Base-by-base conservation (phyloP, 2,113 vertebrate genomes). In the Ochotona princeps region DNA sequence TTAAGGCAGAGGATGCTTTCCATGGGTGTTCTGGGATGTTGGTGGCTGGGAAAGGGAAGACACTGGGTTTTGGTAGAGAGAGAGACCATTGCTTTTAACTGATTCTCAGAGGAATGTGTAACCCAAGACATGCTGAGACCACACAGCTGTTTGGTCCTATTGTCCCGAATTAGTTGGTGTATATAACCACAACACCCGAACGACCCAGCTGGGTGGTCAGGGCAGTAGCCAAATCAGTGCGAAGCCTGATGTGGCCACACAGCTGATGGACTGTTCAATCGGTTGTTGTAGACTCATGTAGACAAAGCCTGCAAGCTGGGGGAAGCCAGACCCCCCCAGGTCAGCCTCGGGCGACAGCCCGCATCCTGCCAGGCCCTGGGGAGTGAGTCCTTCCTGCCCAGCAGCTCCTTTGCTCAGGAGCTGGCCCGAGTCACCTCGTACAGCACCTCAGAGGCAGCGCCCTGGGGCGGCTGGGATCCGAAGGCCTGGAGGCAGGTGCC, bases 271-370 rank as follows among this genome's bases (percentile, higher is more conserved):
- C 26, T 97, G 92, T 97, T 96, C 96, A 97, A 93, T 97, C 94
- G 96, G 96, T 97, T 97, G 96, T 96, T 97, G 96, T 97, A 97
- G 96, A 96, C 86, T 95, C 96, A 97, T 97, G 66, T 96, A 97
- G 96, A 97, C 92, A 97, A 95, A 92, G 91, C 96, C 96, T 96
- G 95, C 96, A 92, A 97, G 94, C 95, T 96, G 85, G 96, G 96
- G 96, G 96, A 95, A 96, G 95, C 96, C 96, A 96, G 94, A 91
- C 86, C 66, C 91, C 94, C 96, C 91, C 95, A 96, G 91, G 96
- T 96, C 96, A 95, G 94, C 96, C 95, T 97, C 47, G 96, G 96
- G 96, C 96, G 83, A 88, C 96, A 96, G 91, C 95, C 94, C 96
- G 79, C 94, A 44, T 93, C 95, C 94, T 94, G 94, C 96, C 96